phyloP scores from a whole-genome alignment of 2,888 invertebrate genomes.

The Scaptomyza caliginosa region DNA sequence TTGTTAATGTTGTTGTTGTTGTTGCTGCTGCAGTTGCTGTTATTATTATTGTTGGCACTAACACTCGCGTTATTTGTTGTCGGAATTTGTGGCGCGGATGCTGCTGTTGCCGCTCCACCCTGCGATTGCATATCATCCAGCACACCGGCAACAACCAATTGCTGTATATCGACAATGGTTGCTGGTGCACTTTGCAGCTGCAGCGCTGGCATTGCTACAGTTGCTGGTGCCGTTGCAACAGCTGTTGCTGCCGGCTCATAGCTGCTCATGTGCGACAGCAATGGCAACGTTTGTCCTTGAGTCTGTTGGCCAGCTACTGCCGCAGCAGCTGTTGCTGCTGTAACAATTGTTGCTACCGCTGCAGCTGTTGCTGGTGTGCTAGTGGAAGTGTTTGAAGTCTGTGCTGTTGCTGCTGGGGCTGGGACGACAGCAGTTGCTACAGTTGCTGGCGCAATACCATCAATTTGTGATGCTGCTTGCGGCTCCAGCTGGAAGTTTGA shows the following conservation, averaged over 20 bases:
- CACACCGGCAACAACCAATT: conserved; percentile 49
- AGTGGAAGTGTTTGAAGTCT: conserved; percentile 78
- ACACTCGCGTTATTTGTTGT: conserved; percentile 79
- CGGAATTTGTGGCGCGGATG: conserved; percentile 44
- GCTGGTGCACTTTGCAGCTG: conserved; percentile 77
- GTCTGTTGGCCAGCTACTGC: conserved; percentile 59
- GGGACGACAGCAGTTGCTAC: conserved; percentile 27
- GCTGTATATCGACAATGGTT: conserved; percentile 79
- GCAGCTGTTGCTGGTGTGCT: conserved; percentile 48
- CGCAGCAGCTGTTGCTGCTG: conserved; percentile 42
- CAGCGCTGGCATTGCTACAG: conserved; percentile 5
- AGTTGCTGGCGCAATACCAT: conserved; percentile 63
- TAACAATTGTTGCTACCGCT: conserved; percentile 11
- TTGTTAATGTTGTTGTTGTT: conserved; percentile 68
- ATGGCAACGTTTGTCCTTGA: conserved; percentile 80
- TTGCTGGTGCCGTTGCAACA: conserved; percentile 42
- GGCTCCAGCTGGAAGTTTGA: conserved; percentile 63
- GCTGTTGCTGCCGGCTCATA: conserved; percentile 42
- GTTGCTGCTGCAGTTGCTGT: conserved; percentile 11
- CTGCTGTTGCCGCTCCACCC: conserved; percentile 40
- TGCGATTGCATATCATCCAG: conserved; percentile 48
- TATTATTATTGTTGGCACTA: conserved; percentile 74
- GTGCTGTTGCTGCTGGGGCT: conserved; percentile 74
- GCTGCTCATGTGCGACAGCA: conserved; percentile 75
- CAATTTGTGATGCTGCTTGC: conserved; percentile 81